A percentile compares a stretch with the other conserved stretches of the same genome.
Evolutionary conservation across 1,140 invertebrate genomes (phyloP).

Genomic region (Dreissena rostriformis): DNA sequence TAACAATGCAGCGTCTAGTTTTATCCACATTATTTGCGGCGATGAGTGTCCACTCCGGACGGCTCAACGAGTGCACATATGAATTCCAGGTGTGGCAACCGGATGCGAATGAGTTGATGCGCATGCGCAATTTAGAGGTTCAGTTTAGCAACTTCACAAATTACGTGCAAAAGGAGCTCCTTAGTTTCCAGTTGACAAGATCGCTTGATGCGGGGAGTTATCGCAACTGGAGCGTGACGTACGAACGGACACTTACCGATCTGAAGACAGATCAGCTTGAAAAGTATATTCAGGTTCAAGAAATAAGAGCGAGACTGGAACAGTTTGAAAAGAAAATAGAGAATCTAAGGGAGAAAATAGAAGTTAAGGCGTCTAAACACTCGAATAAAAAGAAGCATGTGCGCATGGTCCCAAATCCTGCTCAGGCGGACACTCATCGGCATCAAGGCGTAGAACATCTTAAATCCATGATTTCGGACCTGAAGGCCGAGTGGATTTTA

Average conservation of each 20-base stretch:
- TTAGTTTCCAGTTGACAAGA: constrained; percentile 57
- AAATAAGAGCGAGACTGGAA: constrained; percentile 35
- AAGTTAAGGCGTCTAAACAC: constrained; percentile 25
- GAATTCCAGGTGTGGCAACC: constrained; percentile 77
- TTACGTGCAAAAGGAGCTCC: constrained; percentile 67
- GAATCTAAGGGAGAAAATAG: constrained; percentile 22
- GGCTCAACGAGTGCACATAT: constrained; percentile 22
- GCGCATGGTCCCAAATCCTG: constrained; percentile 25
- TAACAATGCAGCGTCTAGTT: constrained; percentile 2
- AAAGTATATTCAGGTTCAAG: constrained; percentile 12
- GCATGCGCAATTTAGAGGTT: constrained; percentile 66
- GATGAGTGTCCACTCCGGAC: neutral
- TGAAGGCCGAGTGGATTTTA: constrained; percentile 80
- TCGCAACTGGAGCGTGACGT: constrained; percentile 62
- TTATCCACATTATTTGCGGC: neutral
- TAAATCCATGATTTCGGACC: constrained; percentile 69
- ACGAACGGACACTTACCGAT: constrained; percentile 59
- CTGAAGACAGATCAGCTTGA: constrained; percentile 41
- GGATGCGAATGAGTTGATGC: constrained; percentile 66
- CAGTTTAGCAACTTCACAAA: constrained; percentile 66
- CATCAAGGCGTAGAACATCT: constrained; percentile 53
- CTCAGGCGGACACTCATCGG: constrained; percentile 34
- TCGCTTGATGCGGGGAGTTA: constrained; percentile 55
- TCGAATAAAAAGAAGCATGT: constrained; percentile 31
- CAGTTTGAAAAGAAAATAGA: constrained; percentile 51